Evolutionary conservation across 2,113 vertebrate species (phyloP), one percentile per base, ranked within the genome.

Genomic region (Synodontis membranacea): DNA sequence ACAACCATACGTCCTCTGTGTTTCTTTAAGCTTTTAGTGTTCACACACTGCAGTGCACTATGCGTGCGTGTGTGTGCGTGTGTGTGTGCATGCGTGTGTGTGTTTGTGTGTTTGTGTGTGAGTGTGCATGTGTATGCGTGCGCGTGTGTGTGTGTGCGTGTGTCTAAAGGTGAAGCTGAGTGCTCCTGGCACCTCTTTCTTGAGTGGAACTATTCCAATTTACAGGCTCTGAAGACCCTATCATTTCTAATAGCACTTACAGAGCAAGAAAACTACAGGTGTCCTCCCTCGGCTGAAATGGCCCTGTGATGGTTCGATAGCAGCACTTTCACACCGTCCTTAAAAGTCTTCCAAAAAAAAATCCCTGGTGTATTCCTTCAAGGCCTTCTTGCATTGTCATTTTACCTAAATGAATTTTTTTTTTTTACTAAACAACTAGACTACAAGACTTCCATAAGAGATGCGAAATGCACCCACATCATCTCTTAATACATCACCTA

Each of bases 201-300:
- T 86, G 86, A 82, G 80, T 83, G 80, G 80, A 86, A 83, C 86
- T 86, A 76, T 76, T 50, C 56, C 86, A 82, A 82, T 82, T 86
- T 82, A 34, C 80, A 76, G 80, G 54, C 19, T 75, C 80, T 82
- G 80, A 86, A 75, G 81, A 86, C 68, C 86, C 86, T 52, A 83
- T 86, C 80, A 86, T 86, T 86, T 86, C 68, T 86, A 82, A 86
- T 86, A 86, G 86, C 80, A 70, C 80, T 86, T 86, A 83, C 62
- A 72, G 80, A 74, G 82, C 68, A 83, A 81, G 76, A 46, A 76
- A 86, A 50, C 80, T 56, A 86, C 86, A 3, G 68, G 46, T 52
- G 75, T 86, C 78, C 85, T 86, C 78, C 17, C 4, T 76, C n/a
- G 34, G 66, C 54, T 82, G 80, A 86, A 82, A 86, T 50, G 68